Conservation (phyloP, 2,888 invertebrate genomes). For the Homarus gammarus region DNA sequence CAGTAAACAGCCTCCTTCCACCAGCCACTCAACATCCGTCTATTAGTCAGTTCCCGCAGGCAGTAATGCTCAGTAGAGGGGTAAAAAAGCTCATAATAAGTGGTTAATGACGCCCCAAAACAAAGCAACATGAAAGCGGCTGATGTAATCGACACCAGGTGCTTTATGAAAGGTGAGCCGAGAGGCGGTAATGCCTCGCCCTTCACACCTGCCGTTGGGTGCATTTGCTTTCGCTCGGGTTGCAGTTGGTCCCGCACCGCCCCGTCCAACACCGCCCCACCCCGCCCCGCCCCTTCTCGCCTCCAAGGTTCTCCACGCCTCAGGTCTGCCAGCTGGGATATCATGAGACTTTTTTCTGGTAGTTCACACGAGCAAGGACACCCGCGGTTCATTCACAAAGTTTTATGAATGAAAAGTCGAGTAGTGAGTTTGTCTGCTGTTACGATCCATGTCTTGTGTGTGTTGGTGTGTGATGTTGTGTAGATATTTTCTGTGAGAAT, state of each 20-base stretch:
- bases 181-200: conserved; percentile 10
- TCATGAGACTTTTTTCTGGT: conserved; percentile 10
- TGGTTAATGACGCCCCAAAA: not conserved
- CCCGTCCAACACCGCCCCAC: no score
- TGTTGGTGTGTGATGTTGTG: not conserved
- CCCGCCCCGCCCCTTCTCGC: no score
- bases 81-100: not conserved
- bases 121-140: conserved; percentile 1
- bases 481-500: not conserved
- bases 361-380: conserved; percentile 31
- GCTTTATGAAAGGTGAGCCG: not conserved
- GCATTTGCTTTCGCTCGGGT: conserved; percentile 35
- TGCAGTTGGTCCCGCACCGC: not conserved
- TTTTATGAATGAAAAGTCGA: conserved; percentile 56
- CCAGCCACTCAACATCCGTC: not conserved
- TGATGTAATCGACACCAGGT: not conserved
- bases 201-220: not conserved
- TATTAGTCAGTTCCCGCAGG: not conserved
- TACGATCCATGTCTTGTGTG: not conserved
- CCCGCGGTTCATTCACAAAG: conserved; percentile 58
- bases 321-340: not conserved
- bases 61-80: conserved; percentile 14
- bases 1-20: no score
- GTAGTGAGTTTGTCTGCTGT: not conserved
- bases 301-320: conserved; percentile 50